Percentiles rank a stretch among this genome's conserved stretches.
Conservation (phyloP, 2,113 vertebrate genomes). For the zebrafish (Danio rerio) region GRCz12tu NC_133183.1:22048501-22049000, state of each 20-base stretch:
- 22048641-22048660: constrained; percentile 86
- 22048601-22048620: not conserved
- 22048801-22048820: constrained; percentile 90
- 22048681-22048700: constrained; percentile 56
- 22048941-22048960: no score
- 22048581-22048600: not conserved
- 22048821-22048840: constrained; percentile 81
- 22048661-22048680: constrained; percentile 59
- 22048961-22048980: no score
- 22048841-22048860: not conserved
- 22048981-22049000: no score
- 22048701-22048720: constrained; percentile 78
- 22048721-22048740: constrained; percentile 96
- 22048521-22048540: no score
- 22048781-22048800: constrained; percentile 75
- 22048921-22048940: no score
- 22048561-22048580: not conserved
- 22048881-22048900: not conserved
- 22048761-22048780: constrained; percentile 89
- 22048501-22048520: no score
- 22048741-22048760: constrained; percentile 90
- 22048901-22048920: no score
- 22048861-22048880: not conserved
- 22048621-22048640: not conserved
- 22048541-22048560: no score